These are phyloP conservation scores for Catocala nupta DNA, from an alignment of 2,888 invertebrate species.

Conservation along the genomic window DNA sequence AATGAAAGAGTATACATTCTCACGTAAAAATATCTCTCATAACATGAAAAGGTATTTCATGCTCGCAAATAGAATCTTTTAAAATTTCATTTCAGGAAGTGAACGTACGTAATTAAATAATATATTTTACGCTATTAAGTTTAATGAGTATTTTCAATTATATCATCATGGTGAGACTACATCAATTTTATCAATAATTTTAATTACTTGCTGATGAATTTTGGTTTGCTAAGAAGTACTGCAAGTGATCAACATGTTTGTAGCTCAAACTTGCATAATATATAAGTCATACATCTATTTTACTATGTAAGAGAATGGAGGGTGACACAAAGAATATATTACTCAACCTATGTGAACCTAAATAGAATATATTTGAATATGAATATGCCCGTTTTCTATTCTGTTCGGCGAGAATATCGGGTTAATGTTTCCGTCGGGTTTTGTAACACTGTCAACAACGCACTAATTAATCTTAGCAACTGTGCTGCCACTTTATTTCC, in stretches of 20 bases:
- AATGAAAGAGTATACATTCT: conserved; percentile 8
- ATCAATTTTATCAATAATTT: background rate
- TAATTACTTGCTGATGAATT: conserved; percentile 2
- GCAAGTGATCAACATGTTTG: conserved; percentile 29
- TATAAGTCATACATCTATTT: conserved; percentile 29
- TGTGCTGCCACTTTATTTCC: background rate
- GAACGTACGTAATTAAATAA: conserved; percentile 20
- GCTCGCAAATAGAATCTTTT: conserved; percentile 6
- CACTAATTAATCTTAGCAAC: conserved; percentile 26
- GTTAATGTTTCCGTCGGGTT: conserved; percentile 38
- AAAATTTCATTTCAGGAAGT: conserved; percentile 11
- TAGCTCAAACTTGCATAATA: conserved; percentile 24
- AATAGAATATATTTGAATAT: conserved; percentile 56
- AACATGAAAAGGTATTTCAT: conserved; percentile 11
- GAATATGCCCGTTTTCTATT: conserved; percentile 49
- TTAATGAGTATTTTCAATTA: conserved; percentile 22
- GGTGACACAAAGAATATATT: conserved; percentile 48
- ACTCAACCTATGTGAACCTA: conserved; percentile 44
- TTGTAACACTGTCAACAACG: conserved; percentile 36
- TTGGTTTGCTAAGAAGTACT: conserved; percentile 18
- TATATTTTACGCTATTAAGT: conserved; percentile 17
- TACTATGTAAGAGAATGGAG: conserved; percentile 36
- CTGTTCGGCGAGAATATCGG: conserved; percentile 38
- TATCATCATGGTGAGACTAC: conserved; percentile 3
- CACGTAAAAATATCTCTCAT: conserved; percentile 9